These are phyloP conservation scores for Sphaerodactylus townsendi DNA, from an alignment of 2,113 vertebrate species.

Conservation along the genomic window DNA sequence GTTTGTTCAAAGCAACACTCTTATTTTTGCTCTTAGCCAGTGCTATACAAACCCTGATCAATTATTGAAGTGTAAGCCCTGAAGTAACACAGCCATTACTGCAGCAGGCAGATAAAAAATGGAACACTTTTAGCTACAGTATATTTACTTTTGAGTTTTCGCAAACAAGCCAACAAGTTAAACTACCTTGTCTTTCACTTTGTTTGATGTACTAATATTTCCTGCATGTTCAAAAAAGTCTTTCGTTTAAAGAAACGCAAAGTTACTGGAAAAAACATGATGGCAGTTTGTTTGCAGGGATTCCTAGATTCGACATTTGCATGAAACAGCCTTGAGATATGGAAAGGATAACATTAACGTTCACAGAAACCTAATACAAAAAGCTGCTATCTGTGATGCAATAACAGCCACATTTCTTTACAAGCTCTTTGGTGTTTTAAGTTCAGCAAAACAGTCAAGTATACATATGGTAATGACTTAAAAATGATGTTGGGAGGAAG, in stretches of 20 bases:
- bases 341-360: conserved; percentile 56
- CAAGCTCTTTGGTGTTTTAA: conserved; percentile 64
- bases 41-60: conserved; percentile 93
- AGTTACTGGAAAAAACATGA: conserved; percentile 50
- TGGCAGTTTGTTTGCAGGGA: conserved; percentile 60
- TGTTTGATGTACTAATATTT: conserved; percentile 73
- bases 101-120: conserved; percentile 85
- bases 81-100: conserved; percentile 85
- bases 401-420: conserved; percentile 61
- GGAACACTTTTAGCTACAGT: conserved; percentile 82
- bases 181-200: conserved; percentile 78
- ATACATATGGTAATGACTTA: conserved; percentile 67
- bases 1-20: conserved; percentile 89
- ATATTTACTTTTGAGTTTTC: conserved; percentile 84
- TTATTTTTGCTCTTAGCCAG: conserved; percentile 93
- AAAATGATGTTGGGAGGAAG: conserved; percentile 68
- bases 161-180: conserved; percentile 82
- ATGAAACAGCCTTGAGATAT: conserved; percentile 63
- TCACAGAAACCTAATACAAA: conserved; percentile 65
- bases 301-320: conserved; percentile 64
- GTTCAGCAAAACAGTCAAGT: conserved; percentile 56
- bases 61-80: conserved; percentile 92
- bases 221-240: conserved; percentile 69
- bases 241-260: conserved; percentile 57
- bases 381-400: conserved; percentile 67